Evolutionary conservation across 2,113 vertebrate genomes (phyloP), one percentile per base, ranked within the genome.

Genomic region (Cettia cetti): DNA sequence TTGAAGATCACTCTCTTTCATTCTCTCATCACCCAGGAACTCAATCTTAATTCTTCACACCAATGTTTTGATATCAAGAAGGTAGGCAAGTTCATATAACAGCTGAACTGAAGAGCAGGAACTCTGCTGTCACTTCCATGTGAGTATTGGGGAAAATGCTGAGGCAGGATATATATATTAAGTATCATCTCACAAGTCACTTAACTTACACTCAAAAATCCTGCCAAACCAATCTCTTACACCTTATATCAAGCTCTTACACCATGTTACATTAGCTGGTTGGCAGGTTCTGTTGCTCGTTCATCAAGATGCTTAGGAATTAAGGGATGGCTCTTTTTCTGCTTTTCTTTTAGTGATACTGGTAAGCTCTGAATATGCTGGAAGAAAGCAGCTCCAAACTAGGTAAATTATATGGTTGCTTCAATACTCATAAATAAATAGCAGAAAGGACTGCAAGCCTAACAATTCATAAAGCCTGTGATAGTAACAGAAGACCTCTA

Each of bases 371-470:
- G n/a, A 82, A 22, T 24, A 83, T 69, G 23, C 56, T 59, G n/a
- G n/a, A 82, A 84, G 15, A 83, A 86, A 30, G 13, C 42, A 77
- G 26, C 9, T 83, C 47, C 64, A 54, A 37, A 72, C 2, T 10
- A 64, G 57, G 47, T 14, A 68, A 74, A 53, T 66, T 21, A 35
- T 27, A 64, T 10, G 0, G 6, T 39, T 0, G 0, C 17, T 82
- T 88, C 49, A 49, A 60, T 60, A 64, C 4, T 27, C 4, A 12
- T 9, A 13, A 50, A 65, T 10, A 59, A 77, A 45, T 7, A 82
- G 16, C 18, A 26, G 68, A 74, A 91, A 89, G 27, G 2, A 59
- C 12, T 35, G 18, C 13, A 75, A 82, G 18, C 9, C 18, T 82
- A 74, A 70, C 35, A 60, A 56, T 44, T 61, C 50, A 24, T 44